Evolutionary conservation across 92 coral and sea anemone genomes (phyloP).

Genomic region (Epizoanthus rinbou): DNA sequence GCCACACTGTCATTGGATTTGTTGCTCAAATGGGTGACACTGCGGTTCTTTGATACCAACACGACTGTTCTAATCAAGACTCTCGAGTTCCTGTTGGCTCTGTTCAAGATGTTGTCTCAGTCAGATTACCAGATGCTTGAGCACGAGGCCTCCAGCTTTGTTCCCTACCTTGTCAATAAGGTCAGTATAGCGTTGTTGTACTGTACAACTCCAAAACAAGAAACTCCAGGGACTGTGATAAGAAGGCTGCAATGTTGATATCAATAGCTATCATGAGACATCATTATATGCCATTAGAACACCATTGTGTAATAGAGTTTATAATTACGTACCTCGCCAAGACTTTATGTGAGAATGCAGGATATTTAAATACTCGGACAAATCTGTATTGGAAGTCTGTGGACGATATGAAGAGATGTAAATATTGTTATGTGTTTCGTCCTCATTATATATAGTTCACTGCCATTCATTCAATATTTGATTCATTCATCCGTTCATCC

Average conservation of each 20-base stretch:
- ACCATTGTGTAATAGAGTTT: neutral
- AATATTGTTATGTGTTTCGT: no score
- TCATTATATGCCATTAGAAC: neutral
- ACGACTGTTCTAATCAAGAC: slow-evolving; percentile 95
- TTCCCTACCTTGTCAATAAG: slow-evolving; percentile 92
- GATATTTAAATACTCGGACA: no score
- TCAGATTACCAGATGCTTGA: slow-evolving; percentile 89
- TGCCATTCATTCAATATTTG: no score
- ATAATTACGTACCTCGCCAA: neutral
- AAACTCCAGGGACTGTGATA: no score
- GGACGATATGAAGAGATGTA: no score
- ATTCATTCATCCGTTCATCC: no score
- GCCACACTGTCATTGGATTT: slow-evolving; percentile 86
- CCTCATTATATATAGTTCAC: no score
- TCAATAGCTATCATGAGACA: no score
- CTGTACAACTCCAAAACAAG: no score
- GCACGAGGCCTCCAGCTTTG: slow-evolving; percentile 92
- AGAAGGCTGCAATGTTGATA: no score
- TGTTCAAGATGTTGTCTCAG: slow-evolving; percentile 80
- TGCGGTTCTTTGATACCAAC: slow-evolving; percentile 96
- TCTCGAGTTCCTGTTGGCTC: slow-evolving; percentile 86
- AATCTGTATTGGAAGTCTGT: no score
- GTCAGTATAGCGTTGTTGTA: slow-evolving; percentile 34
- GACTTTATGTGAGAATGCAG: no score
- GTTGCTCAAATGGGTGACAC: slow-evolving; percentile 87